phyloP scores from a whole-genome alignment of 2,797 vertebrate genomes.

The Buceros bicornis region DNA sequence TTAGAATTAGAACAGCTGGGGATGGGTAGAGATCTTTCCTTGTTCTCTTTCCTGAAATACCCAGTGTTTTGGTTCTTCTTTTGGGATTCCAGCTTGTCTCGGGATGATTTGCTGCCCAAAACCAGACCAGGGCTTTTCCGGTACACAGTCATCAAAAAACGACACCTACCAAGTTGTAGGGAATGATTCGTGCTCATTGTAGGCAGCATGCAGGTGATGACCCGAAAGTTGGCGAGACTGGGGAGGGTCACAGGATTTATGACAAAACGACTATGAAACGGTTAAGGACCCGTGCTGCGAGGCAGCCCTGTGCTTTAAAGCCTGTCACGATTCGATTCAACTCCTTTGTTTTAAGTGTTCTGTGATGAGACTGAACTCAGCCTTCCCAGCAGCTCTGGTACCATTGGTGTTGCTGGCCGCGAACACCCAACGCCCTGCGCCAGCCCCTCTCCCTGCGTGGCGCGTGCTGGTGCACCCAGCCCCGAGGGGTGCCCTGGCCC shows the following conservation, averaged over 20 bases:
- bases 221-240: not conserved
- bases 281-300: not conserved
- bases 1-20: not conserved
- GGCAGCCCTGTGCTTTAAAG: not conserved
- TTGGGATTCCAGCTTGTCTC: not conserved
- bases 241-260: not conserved
- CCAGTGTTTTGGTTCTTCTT: not conserved
- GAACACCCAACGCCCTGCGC: not conserved
- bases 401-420: not conserved
- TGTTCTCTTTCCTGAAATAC: not conserved
- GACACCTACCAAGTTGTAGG: not conserved
- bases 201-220: not conserved
- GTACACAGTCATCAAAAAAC: not conserved
- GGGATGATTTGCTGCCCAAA: not conserved
- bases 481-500: too few relatives aligned
- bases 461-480: not conserved
- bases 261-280: not conserved
- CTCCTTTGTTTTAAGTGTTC: not conserved
- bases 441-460: not conserved
- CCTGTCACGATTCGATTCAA: not conserved
- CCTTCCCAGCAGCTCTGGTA: not conserved
- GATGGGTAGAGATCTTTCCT: not conserved
- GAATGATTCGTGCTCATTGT: not conserved
- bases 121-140: not conserved
- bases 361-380: not conserved